A percentile compares a stretch with the other conserved stretches of the same genome.
Conservation (phyloP, 2,797 vertebrate genomes). For the Syngnathus acus region DNA sequence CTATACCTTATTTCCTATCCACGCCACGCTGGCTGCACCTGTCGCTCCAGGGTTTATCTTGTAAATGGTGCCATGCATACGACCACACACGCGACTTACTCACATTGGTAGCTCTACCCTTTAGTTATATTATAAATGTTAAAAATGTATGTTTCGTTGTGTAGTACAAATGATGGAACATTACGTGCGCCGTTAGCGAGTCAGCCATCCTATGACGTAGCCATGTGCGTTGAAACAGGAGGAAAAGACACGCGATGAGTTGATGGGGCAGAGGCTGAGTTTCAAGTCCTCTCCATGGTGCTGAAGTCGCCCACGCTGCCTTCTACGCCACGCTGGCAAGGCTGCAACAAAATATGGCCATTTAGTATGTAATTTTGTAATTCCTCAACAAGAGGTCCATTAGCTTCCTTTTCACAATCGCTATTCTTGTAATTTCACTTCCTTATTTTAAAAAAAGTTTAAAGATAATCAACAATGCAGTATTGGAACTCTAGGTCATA, state of each 20-base stretch:
- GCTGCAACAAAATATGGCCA: constrained; percentile 6
- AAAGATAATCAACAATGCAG: neutral
- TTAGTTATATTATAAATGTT: neutral
- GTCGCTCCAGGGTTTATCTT: neutral
- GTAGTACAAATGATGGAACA: neutral
- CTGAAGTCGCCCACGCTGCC: constrained; percentile 60
- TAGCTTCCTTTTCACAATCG: neutral
- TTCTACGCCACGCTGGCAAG: constrained; percentile 17
- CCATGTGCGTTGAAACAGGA: neutral
- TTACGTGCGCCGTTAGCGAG: neutral
- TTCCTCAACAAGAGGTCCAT: neutral
- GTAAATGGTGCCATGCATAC: neutral
- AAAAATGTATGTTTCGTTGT: neutral
- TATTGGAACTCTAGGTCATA: neutral
- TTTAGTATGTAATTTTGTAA: neutral
- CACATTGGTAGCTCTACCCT: neutral
- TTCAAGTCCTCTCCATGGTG: constrained; percentile 61
- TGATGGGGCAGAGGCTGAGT: neutral
- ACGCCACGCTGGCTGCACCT: neutral
- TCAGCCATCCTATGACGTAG: neutral
- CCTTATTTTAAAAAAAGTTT: neutral
- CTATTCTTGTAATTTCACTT: neutral
- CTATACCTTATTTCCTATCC: neutral
- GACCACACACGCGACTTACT: neutral
- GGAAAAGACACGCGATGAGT: neutral